phyloP scores from a whole-genome alignment of 2,113 vertebrate species.

The Peromyscus californicus region DNA sequence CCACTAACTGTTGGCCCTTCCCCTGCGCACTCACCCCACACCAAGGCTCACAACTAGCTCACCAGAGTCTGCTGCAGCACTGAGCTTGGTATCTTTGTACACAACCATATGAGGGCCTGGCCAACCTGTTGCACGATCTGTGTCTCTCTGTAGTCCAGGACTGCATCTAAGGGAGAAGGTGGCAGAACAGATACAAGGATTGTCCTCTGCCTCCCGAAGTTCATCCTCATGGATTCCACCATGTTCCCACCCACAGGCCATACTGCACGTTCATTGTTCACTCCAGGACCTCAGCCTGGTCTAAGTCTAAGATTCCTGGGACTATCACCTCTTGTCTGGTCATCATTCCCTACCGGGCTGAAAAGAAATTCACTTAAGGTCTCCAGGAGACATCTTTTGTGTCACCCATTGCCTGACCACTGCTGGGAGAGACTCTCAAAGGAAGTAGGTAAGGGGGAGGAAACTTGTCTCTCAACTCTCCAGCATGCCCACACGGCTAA shows the following conservation, averaged over 20 bases:
- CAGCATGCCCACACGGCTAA: too few species aligned
- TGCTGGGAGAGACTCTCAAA: not conserved
- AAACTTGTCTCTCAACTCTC: not conserved
- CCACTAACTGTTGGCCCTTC: not conserved
- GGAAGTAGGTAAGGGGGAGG: not conserved
- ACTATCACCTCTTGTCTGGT: not conserved
- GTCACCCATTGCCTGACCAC: not conserved
- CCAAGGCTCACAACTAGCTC: accelerated
- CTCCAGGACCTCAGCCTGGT: not conserved
- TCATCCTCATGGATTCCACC: not conserved
- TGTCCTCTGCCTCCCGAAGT: too few species aligned
- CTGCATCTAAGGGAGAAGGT: too few species aligned
- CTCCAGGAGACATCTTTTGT: not conserved
- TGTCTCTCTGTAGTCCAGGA: not conserved
- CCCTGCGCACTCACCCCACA: too few species aligned
- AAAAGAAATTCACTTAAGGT: not conserved
- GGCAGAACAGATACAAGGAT: not conserved
- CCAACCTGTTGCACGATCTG: not conserved
- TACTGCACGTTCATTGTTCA: accelerated
- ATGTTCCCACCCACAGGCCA: not conserved
- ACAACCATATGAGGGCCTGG: not conserved
- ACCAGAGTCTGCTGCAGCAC: accelerated
- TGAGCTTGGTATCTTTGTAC: not conserved
- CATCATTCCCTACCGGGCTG: not conserved
- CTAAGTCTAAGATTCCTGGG: not conserved